Evolutionary conservation across 2,888 invertebrate genomes (phyloP).

Genomic region (Ptilodon capucinus): DNA sequence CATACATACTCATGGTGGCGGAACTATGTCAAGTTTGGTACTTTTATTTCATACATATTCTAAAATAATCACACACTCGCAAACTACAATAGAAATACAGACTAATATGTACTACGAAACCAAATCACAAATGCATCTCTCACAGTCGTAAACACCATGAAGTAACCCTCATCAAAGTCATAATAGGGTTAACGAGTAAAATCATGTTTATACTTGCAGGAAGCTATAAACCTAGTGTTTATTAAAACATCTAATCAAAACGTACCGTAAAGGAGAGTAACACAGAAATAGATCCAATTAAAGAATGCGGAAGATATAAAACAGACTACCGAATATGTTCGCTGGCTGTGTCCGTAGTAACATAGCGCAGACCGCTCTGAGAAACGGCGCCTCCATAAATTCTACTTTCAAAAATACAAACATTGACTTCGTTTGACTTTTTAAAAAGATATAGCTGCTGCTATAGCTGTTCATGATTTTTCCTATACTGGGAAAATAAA

Average conservation of each 20-base stretch:
- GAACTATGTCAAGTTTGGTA: too few relatives aligned
- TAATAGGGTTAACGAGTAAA: constrained; percentile 34
- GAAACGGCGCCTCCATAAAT: constrained; percentile 30
- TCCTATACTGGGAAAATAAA: too few relatives aligned
- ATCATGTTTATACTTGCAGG: constrained; percentile 38
- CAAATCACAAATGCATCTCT: not conserved
- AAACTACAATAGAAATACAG: not conserved
- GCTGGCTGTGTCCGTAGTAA: constrained; percentile 34
- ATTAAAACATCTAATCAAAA: constrained; percentile 46
- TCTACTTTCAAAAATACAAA: constrained; percentile 11
- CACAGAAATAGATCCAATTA: constrained; percentile 63
- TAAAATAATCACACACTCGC: too few relatives aligned
- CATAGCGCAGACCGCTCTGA: constrained; percentile 39
- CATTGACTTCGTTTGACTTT: too few relatives aligned
- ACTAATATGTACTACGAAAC: not conserved
- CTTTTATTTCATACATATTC: too few relatives aligned
- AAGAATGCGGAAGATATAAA: constrained; percentile 73
- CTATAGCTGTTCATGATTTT: too few relatives aligned
- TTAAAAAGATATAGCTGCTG: too few relatives aligned
- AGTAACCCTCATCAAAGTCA: constrained; percentile 11
- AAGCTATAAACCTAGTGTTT: constrained; percentile 49
- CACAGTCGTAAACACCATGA: not conserved
- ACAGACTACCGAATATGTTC: constrained; percentile 42
- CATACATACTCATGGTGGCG: too few relatives aligned
- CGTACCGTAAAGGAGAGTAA: constrained; percentile 56